These are phyloP conservation scores for Atrina japonica DNA, from an alignment of 2,888 invertebrate genomes.

Conservation along the genomic window DNA sequence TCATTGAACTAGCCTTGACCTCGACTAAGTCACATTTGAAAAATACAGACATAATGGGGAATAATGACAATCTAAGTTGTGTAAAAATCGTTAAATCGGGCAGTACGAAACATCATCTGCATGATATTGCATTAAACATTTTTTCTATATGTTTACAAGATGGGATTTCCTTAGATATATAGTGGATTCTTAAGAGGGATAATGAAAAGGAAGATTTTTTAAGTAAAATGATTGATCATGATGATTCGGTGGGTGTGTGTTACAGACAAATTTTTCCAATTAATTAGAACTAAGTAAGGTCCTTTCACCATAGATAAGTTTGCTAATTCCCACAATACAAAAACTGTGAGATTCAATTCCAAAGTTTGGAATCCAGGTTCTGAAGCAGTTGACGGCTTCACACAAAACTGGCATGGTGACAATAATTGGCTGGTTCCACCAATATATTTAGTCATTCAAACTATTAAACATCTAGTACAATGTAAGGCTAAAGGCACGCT, in stretches of 20 bases:
- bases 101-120: too few species aligned
- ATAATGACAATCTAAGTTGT: too few species aligned
- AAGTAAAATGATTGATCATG: background rate
- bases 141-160: background rate
- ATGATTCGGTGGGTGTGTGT: background rate
- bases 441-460: background rate
- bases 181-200: constrained; percentile 2
- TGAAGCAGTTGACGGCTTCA: constrained; percentile 3
- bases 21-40: too few species aligned
- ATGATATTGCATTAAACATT: background rate
- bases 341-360: constrained; percentile 16
- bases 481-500: background rate
- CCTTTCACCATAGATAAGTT: too few species aligned
- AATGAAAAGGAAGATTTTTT: constrained; percentile 10
- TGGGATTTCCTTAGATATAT: constrained; percentile 5
- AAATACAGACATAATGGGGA: too few species aligned
- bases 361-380: background rate
- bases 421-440: constrained; percentile 20
- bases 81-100: too few species aligned
- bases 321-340: constrained; percentile 10
- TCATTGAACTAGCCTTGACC: too few species aligned
- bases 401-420: background rate
- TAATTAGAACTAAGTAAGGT: too few species aligned
- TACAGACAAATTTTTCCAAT: too few species aligned
- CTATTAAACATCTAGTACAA: background rate